Base-by-base conservation (phyloP, 2,888 invertebrate species). In the Sarcophaga variegata region DNA sequence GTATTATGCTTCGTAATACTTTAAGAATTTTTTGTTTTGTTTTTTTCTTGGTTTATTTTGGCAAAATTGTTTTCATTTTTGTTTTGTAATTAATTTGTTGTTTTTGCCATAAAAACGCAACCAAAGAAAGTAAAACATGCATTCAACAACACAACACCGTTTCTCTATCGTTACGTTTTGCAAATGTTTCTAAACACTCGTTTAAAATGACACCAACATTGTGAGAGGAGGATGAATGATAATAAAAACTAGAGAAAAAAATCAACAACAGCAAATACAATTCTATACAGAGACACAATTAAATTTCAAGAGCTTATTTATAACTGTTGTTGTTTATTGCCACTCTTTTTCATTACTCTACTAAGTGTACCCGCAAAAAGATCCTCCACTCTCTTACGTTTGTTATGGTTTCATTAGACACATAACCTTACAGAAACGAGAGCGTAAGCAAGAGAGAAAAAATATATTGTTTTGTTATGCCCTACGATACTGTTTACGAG, bases 141-240 rank as follows among this genome's bases (percentile, higher is more conserved):
- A 78, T 81, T 78, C 74, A 78, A 70, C 69, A 72, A 69, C 63
- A 22, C 70, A 72, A 69, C 63, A 22, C 70, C 62, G 80, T 76
- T 80, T 66, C 78, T 66, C 78, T 71, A 78, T 17, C 71, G 81
- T 79, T 70, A 45, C 75, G 75, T 81, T 81, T 83, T 75, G 71
- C 66, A 75, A 17, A 87, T 81, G 84, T 75, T 75, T 84, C 54
- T 49, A 67, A 81, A 71, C 74, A 75, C 63, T 80, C 62, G 84
- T 78, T 78, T 78, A 78, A 81, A 81, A 37, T 37, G 37, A 37
- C 71, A 63, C 78, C 78, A 81, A 45, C 66, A 79, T 79, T 84
- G 54, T 76, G 67, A 79, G 67, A 79, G 79, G 70, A 81, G 81
- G 70, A 81, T 84, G 78, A 64, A n/a, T 67, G 45, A 37, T 37